Percentiles rank a stretch among this genome's conserved stretches.
Evolutionary conservation across 2,797 vertebrate species (phyloP).

Genomic region (Heterohyrax brucei): DNA sequence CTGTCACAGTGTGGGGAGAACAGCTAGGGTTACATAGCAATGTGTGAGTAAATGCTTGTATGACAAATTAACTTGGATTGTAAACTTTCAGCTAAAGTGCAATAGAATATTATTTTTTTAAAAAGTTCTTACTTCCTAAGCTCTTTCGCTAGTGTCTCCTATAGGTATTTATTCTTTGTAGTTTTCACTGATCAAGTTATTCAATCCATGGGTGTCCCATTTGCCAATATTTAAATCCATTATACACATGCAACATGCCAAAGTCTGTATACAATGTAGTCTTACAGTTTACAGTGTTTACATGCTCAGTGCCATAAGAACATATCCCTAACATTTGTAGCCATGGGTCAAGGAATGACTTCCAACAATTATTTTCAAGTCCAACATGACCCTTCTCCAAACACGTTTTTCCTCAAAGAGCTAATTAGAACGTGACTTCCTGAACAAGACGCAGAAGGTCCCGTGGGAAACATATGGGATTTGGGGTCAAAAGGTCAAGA

Average conservation of each 20-base stretch:
- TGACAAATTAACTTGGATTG: too few relatives aligned
- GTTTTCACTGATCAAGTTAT: too few relatives aligned
- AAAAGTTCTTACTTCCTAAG: too few relatives aligned
- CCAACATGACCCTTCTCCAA: not conserved
- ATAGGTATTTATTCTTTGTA: rapidly evolving
- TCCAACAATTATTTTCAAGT: not conserved
- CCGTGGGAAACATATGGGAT: not conserved
- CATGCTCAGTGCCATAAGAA: not conserved
- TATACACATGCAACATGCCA: not conserved
- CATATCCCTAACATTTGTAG: not conserved
- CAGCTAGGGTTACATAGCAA: too few relatives aligned
- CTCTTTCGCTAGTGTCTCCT: too few relatives aligned
- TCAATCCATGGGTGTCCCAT: too few relatives aligned
- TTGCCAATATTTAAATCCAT: not conserved
- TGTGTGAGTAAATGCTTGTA: too few relatives aligned
- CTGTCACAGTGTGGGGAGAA: too few relatives aligned
- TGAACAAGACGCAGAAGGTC: not conserved
- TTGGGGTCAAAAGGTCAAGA: not conserved
- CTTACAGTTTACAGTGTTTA: not conserved
- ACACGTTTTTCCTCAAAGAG: not conserved
- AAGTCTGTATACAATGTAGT: not conserved
- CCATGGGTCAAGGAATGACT: not conserved
- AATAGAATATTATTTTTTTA: too few relatives aligned
- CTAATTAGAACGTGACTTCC: not conserved
- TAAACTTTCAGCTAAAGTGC: too few relatives aligned